These are phyloP conservation scores for Agrotis segetum DNA, from an alignment of 2,888 invertebrate genomes.

Conservation along the genomic window DNA sequence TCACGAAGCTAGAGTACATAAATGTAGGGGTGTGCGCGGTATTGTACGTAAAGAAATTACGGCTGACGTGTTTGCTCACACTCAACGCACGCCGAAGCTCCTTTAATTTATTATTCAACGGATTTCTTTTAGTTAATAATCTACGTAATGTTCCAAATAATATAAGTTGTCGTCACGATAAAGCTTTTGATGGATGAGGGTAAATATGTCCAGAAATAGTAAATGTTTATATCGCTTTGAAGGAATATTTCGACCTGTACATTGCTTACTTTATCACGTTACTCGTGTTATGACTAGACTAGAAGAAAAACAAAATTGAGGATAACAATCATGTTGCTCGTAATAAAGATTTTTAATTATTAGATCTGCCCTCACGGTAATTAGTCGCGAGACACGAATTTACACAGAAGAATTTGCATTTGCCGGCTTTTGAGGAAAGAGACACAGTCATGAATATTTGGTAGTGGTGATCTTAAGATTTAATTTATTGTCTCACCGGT, in stretches of 20 bases:
- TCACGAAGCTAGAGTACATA: slow-evolving; percentile 73
- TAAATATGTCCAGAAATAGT: background rate
- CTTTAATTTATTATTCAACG: slow-evolving; percentile 19
- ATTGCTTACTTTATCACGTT: background rate
- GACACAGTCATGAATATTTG: no score
- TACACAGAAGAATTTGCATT: background rate
- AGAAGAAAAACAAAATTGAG: background rate
- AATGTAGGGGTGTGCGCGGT: slow-evolving; percentile 65
- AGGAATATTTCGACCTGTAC: background rate
- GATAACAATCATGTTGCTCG: background rate
- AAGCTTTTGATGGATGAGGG: slow-evolving; percentile 13
- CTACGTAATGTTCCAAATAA: slow-evolving; percentile 1
- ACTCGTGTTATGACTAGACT: background rate
- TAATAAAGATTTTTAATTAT: background rate
- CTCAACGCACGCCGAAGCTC: slow-evolving; percentile 24
- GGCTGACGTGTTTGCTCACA: slow-evolving; percentile 36
- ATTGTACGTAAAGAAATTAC: slow-evolving; percentile 32
- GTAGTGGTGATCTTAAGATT: no score
- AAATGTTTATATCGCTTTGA: background rate
- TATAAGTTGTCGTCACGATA: slow-evolving; percentile 16
- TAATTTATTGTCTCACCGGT: no score
- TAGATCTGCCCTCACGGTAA: background rate
- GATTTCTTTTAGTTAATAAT: slow-evolving; percentile 23
- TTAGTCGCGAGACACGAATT: background rate
- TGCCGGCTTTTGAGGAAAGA: background rate